Conservation (phyloP, 2,888 invertebrate genomes). For the Phyllotreta cruciferae region DNA sequence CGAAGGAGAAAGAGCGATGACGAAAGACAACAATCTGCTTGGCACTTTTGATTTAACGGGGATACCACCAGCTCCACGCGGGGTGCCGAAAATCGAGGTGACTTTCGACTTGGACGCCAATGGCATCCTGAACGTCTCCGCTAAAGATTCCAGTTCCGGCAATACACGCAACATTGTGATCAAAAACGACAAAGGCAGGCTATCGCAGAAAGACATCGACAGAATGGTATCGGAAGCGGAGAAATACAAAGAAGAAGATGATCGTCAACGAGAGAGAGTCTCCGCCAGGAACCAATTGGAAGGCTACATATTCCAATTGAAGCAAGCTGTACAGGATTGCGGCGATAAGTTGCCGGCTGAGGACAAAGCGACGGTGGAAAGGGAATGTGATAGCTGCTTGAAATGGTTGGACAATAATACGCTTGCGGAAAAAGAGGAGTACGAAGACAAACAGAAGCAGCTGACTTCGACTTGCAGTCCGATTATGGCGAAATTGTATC, state of each 20-base stretch:
- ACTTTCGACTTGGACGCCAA: slow-evolving; percentile 79
- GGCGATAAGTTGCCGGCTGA: slow-evolving; percentile 68
- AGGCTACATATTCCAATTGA: slow-evolving; percentile 71
- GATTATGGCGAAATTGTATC: slow-evolving; percentile 67
- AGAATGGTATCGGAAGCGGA: slow-evolving; percentile 80
- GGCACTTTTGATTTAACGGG: slow-evolving; percentile 72
- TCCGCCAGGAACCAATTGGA: slow-evolving; percentile 76
- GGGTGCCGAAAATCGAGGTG: slow-evolving; percentile 73
- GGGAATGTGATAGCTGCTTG: slow-evolving; percentile 67
- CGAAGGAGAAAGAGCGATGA: slow-evolving; percentile 81
- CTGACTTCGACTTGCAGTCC: slow-evolving; percentile 61
- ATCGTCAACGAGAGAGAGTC: slow-evolving; percentile 71
- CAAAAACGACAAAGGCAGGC: slow-evolving; percentile 81
- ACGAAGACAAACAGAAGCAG: slow-evolving; percentile 66
- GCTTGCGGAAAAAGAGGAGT: slow-evolving; percentile 71
- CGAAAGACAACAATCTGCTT: slow-evolving; percentile 78
- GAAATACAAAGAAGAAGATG: slow-evolving; percentile 75
- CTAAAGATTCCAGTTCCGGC: slow-evolving; percentile 67
- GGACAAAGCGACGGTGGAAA: slow-evolving; percentile 63
- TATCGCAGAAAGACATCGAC: slow-evolving; percentile 83
- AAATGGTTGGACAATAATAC: slow-evolving; percentile 74
- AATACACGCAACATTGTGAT: slow-evolving; percentile 79
- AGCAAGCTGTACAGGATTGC: slow-evolving; percentile 70
- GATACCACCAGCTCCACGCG: slow-evolving; percentile 74
- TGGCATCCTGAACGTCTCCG: slow-evolving; percentile 69